These are phyloP conservation scores for Mohoua ochrocephala DNA, from an alignment of 2,113 vertebrate species.

Conservation along the genomic window DNA sequence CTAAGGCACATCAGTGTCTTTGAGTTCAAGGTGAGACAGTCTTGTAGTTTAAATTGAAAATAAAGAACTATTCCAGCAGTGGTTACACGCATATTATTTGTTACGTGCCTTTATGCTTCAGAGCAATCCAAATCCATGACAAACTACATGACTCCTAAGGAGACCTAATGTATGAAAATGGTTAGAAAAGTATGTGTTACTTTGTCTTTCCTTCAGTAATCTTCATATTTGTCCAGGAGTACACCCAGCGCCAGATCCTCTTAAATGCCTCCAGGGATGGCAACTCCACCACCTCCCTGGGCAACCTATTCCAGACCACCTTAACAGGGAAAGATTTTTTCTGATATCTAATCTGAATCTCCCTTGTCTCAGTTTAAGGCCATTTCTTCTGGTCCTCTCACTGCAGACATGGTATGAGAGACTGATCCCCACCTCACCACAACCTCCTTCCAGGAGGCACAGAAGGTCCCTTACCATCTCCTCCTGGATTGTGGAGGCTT, in stretches of 20 bases:
- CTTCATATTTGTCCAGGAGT: background rate
- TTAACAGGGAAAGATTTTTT: background rate
- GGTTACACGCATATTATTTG: background rate
- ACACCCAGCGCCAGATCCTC: background rate
- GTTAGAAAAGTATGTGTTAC: background rate
- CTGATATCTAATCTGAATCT: background rate
- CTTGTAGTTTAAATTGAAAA: background rate
- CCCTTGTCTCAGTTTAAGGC: background rate
- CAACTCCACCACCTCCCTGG: background rate
- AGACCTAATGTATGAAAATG: background rate
- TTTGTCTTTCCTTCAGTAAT: background rate
- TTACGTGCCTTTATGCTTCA: background rate
- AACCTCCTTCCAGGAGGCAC: background rate
- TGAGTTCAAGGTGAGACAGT: background rate
- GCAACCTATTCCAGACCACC: background rate
- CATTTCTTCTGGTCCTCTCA: background rate
- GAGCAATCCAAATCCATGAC: background rate
- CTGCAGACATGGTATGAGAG: rapidly evolving
- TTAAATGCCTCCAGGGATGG: background rate
- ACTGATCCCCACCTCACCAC: background rate
- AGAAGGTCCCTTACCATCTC: background rate
- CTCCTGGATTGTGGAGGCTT: background rate
- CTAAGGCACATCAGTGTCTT: background rate
- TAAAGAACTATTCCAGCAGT: background rate
- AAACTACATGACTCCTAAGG: background rate